Evolutionary conservation across 2,797 vertebrate genomes (phyloP).

Genomic region (Pogoniulus pusillus): DNA sequence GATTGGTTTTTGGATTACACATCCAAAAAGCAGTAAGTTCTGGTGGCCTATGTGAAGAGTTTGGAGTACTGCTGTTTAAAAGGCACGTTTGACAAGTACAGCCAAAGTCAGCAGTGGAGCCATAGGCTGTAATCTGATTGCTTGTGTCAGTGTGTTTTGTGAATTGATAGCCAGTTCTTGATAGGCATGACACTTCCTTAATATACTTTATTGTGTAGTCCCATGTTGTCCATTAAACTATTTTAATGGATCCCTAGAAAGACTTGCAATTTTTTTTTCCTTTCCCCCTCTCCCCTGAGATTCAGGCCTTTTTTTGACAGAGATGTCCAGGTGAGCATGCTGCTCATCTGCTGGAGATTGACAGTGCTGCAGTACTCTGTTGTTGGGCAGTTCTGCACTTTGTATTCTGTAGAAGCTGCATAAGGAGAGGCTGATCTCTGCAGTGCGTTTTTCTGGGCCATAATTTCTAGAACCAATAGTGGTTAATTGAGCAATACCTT

Average conservation of each 20-base stretch:
- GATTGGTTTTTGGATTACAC: neutral
- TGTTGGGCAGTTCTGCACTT: neutral
- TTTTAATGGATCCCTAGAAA: neutral
- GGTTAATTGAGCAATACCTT: neutral
- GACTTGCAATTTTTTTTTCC: neutral
- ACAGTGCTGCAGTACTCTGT: neutral
- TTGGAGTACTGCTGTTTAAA: neutral
- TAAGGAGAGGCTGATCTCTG: neutral
- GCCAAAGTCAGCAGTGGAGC: neutral
- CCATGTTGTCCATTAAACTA: neutral
- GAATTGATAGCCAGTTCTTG: neutral
- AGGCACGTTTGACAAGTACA: neutral
- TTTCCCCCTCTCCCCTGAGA: fast-evolving
- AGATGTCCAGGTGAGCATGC: neutral
- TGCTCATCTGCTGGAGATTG: neutral
- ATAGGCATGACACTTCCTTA: neutral
- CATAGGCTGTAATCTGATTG: neutral
- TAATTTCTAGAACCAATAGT: neutral
- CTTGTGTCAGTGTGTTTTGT: neutral
- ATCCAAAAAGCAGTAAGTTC: neutral
- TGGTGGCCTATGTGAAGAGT: neutral
- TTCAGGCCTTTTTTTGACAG: neutral
- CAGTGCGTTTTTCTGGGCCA: neutral
- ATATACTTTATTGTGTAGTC: neutral
- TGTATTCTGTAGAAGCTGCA: neutral